Evolutionary conservation across 2,113 vertebrate genomes (phyloP).

Genomic region (Eptesicus fuscus): DNA sequence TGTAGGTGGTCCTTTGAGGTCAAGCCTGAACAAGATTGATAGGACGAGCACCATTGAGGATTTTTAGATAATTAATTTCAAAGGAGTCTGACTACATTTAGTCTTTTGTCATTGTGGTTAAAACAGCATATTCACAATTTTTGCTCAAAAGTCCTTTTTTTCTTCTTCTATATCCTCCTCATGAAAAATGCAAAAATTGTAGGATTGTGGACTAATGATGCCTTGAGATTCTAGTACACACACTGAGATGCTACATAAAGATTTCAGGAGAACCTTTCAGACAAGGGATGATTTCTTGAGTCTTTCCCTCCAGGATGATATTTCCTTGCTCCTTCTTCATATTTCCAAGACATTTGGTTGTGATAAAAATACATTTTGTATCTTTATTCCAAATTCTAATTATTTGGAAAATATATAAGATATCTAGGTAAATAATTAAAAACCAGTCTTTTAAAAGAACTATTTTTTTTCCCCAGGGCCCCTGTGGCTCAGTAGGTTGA

Average conservation of each 20-base stretch:
- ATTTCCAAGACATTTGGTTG: neutral
- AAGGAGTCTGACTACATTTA: neutral
- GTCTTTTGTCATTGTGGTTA: neutral
- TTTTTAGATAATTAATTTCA: constrained; percentile 50
- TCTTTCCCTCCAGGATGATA: neutral
- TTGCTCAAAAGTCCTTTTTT: neutral
- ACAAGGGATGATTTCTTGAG: neutral
- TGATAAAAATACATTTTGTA: neutral
- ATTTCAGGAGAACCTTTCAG: neutral
- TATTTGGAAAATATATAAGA: neutral
- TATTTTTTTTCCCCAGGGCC: no score
- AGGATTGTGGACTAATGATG: neutral
- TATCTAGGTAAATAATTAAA: neutral
- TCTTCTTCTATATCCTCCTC: neutral
- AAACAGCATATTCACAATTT: neutral
- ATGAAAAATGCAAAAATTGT: neutral
- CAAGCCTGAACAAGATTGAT: constrained; percentile 44
- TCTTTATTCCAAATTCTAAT: neutral
- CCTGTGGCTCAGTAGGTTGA: neutral
- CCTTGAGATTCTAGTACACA: neutral
- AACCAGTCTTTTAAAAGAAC: neutral
- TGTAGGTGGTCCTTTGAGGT: constrained; percentile 45
- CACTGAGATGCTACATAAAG: neutral
- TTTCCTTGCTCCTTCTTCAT: neutral
- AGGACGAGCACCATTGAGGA: neutral